Evolutionary conservation across 1,140 invertebrate species (phyloP), one percentile per base, ranked within the genome.

Genomic region (Bombus difficillimus): DNA sequence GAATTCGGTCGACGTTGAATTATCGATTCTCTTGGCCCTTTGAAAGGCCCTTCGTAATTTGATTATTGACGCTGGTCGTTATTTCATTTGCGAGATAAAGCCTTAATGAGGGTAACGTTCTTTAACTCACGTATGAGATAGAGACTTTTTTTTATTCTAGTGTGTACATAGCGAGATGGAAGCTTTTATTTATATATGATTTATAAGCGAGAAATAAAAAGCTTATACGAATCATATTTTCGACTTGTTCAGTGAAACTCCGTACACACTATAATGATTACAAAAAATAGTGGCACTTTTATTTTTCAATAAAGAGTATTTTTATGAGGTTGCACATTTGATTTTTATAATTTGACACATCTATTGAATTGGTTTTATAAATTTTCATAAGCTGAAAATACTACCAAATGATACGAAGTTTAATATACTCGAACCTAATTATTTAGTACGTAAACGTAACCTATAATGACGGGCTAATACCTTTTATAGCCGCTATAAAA

Each of bases 141-240:
- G 37, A 73, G 41, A 77, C 71, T 74, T 87, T 84, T 83, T 81
- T 87, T 86, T 66, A 84, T 66, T 77, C 59, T 77, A 81, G 47
- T 25, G 15, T 88, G 76, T 86, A 86, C 34, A 86, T 88, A 88
- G 83, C 43, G 8, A 59, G n/a, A 76, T 66, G 34, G 66, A 81
- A 76, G 37, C 84, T 86, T 73, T 81, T 88, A 86, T 88, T 88
- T 88, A 86, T 86, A 71, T 88, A 86, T 82, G 64, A 86, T 88
- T 86, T 82, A 77, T 73, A 88, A 86, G 43, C 25, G 28, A 73
- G 47, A 66, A 88, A 88, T 86, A 86, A 88, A 86, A 78, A 78
- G 64, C 57, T 39, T 47, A 28, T 72, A 43, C 43, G 25, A 73
- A 80, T 66, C 37, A 53, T 62, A 81, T 18, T 15, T n/a, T 3